Evolutionary conservation across 2,797 vertebrate species (phyloP).

Genomic region (Glossophaga mutica): DNA sequence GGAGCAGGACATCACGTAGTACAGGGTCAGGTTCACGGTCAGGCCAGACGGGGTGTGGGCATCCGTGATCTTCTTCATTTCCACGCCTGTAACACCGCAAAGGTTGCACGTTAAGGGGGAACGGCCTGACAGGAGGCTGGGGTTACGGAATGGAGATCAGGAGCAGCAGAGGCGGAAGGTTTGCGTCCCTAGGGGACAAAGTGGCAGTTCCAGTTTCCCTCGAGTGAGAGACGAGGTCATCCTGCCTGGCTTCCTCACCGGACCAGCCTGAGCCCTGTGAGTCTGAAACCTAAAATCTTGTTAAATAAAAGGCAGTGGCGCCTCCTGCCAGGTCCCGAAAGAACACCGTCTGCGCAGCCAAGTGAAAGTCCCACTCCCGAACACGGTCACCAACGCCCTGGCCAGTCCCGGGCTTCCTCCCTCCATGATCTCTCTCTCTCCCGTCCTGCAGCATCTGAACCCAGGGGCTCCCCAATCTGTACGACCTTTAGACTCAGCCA

Average conservation of each 20-base stretch:
- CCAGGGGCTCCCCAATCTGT: background rate
- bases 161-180: background rate
- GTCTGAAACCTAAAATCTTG: background rate
- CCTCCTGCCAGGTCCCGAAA: background rate
- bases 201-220: background rate
- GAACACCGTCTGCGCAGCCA: background rate
- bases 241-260: background rate
- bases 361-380: background rate
- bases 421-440: background rate
- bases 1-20: slow-evolving; percentile 91
- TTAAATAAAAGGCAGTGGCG: background rate
- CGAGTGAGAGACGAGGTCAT: accelerated
- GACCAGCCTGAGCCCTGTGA: background rate
- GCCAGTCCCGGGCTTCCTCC: background rate
- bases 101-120: background rate
- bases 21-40: slow-evolving; percentile 96
- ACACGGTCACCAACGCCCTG: background rate
- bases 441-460: background rate
- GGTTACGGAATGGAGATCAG: accelerated
- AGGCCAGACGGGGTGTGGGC: slow-evolving; percentile 91
- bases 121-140: background rate
- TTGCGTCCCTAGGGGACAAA: background rate
- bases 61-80: slow-evolving; percentile 95
- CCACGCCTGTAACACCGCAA: slow-evolving; percentile 85
- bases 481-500: background rate